These are phyloP conservation scores for Anas bahamensis DNA, from an alignment of 2,797 vertebrate genomes.

Conservation along the genomic window DNA sequence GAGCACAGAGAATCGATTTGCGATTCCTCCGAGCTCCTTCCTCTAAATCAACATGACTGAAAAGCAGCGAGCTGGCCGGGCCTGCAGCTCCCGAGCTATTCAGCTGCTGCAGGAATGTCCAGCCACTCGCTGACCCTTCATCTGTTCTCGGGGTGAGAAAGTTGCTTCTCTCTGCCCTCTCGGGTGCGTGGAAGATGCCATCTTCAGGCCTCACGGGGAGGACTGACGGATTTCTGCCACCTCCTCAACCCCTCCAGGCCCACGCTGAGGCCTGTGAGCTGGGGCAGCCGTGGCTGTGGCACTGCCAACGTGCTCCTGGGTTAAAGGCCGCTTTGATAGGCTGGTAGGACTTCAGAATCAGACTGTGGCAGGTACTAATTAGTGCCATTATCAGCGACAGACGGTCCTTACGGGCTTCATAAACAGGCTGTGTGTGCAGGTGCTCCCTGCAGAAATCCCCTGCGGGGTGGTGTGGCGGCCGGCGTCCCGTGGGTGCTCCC, in stretches of 20 bases:
- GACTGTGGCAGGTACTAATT: neutral
- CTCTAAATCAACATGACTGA: neutral
- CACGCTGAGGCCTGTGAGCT: no score
- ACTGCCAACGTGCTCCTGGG: rapidly evolving
- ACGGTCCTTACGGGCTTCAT: neutral
- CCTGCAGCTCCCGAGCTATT: neutral
- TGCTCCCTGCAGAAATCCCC: neutral
- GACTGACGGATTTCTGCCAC: neutral
- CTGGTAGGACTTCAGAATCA: neutral
- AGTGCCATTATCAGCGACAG: neutral
- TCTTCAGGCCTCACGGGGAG: neutral
- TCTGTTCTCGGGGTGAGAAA: neutral
- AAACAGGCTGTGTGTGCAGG: neutral
- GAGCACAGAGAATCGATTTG: neutral
- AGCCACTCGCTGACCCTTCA: neutral
- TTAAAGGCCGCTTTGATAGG: neutral
- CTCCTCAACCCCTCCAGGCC: no score
- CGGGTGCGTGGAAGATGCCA: neutral
- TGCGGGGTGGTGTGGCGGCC: rapidly evolving
- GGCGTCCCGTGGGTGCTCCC: no score
- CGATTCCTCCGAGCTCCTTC: neutral
- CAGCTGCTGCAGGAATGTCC: neutral
- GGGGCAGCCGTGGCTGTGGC: neutral
- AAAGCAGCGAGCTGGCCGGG: neutral
- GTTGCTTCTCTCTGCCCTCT: neutral